Evolutionary conservation across 1,140 invertebrate genomes (phyloP), one percentile per base, ranked within the genome.

Genomic region (Papilio glaucus): DNA sequence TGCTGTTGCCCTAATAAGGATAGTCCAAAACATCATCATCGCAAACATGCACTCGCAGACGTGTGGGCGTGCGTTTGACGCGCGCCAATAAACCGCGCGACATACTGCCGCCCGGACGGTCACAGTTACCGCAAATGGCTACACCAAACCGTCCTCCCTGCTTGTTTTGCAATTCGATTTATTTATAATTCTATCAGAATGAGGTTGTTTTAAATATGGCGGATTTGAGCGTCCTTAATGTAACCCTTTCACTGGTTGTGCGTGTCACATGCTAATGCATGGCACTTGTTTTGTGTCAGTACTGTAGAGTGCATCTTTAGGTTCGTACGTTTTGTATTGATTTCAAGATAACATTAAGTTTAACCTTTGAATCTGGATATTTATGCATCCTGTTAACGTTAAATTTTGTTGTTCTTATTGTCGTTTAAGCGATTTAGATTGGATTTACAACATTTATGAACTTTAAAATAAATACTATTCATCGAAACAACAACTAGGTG

Each of bases 11-110:
- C 60, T 33, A 61, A 61, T 33, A 37, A 33, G 60, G 60, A 4
- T 12, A n/a, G 21, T 15, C 6, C 13, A 42, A 42, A 33, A 57
- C 18, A 57, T 26, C 49, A 18, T n/a, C n/a, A n/a, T n/a, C n/a
- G n/a, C n/a, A n/a, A n/a, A n/a, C n/a, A 61, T n/a, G 13, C 67
- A 53, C 73, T 72, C 71, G 72, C 38, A 72, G 65, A 63, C 69
- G 65, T 15, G 62, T 65, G 68, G 73, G 68, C 68, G 69, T 62
- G 71, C 72, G 71, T 73, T 72, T 63, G 75, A 62, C 53, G 72
- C 72, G 60, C 75, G 70, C 53, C 72, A 77, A 81, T 83, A 83
- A 83, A 83, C 75, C 73, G 76, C 76, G 60, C 57, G 76, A 76
- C 72, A 79, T 77, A 81, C 77, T 77, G 81, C 68, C 76, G 73